Percentiles rank a stretch among this genome's conserved stretches.
Conservation (phyloP, 2,113 vertebrate species). For the Hippocampus barbouri region DNA sequence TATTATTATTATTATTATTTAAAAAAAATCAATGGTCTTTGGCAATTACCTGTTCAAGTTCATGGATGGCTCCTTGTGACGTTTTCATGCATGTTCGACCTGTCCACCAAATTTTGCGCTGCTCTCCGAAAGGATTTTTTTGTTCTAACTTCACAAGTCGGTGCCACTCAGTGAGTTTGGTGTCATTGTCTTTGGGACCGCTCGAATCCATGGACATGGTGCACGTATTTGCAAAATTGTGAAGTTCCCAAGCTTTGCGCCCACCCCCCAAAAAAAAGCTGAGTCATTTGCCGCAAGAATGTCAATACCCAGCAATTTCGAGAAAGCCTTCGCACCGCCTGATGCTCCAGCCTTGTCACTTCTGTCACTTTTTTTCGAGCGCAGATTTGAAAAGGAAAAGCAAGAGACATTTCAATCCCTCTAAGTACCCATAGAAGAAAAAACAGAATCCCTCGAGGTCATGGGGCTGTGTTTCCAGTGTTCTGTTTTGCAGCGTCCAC, state of each 20-base stretch:
- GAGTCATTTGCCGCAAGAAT: neutral
- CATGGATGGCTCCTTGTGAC: too few relatives aligned
- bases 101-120: too few relatives aligned
- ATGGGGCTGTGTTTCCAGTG: slow-evolving; percentile 57
- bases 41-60: too few relatives aligned
- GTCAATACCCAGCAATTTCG: neutral
- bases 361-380: neutral
- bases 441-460: slow-evolving; percentile 38
- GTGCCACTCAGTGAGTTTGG: too few relatives aligned
- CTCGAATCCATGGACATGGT: too few relatives aligned
- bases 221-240: neutral
- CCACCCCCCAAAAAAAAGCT: neutral
- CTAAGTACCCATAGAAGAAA: slow-evolving; percentile 15
- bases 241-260: neutral
- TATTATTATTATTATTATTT: too few relatives aligned
- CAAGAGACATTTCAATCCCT: slow-evolving; percentile 16
- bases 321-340: neutral
- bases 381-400: slow-evolving; percentile 11
- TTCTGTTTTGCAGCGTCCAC: slow-evolving; percentile 63
- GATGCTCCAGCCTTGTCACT: neutral
- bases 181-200: too few relatives aligned
- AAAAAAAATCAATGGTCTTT: too few relatives aligned
- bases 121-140: too few relatives aligned
- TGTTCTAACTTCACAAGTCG: too few relatives aligned
- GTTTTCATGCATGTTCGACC: too few relatives aligned